These are phyloP conservation scores for Acanthosepion lycidas DNA, from an alignment of 2,888 invertebrate species.

Conservation along the genomic window DNA sequence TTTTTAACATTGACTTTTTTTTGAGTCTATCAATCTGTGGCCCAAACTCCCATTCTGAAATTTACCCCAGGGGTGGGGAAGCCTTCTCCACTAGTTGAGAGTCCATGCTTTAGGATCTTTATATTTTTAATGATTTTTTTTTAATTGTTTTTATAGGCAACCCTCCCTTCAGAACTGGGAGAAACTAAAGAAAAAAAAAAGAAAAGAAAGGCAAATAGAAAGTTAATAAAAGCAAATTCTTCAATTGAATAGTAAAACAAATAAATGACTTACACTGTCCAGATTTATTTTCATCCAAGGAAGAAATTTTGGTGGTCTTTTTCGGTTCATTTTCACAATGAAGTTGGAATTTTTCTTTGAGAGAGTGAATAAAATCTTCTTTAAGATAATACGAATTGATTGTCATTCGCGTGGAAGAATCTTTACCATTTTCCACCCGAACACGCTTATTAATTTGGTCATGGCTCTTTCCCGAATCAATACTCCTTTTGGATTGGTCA, in stretches of 20 bases:
- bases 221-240: no score
- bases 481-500: background rate
- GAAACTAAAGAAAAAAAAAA: no score
- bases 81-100: no score
- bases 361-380: background rate
- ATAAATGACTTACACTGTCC: background rate
- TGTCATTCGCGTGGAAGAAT: background rate
- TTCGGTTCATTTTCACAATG: background rate
- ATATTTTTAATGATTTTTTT: no score
- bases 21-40: no score
- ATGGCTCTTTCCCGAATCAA: background rate
- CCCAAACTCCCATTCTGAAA: no score
- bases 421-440: background rate
- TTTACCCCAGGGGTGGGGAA: no score
- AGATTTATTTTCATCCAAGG: background rate
- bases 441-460: background rate
- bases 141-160: no score
- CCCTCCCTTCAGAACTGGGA: no score
- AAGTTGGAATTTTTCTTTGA: background rate
- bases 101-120: no score
- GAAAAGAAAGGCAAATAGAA: no score
- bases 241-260: background rate
- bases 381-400: background rate
- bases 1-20: no score
- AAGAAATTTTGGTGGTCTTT: background rate